Evolutionary conservation across 2,888 invertebrate genomes (phyloP).

Genomic region (Nasonovia ribisnigri): DNA sequence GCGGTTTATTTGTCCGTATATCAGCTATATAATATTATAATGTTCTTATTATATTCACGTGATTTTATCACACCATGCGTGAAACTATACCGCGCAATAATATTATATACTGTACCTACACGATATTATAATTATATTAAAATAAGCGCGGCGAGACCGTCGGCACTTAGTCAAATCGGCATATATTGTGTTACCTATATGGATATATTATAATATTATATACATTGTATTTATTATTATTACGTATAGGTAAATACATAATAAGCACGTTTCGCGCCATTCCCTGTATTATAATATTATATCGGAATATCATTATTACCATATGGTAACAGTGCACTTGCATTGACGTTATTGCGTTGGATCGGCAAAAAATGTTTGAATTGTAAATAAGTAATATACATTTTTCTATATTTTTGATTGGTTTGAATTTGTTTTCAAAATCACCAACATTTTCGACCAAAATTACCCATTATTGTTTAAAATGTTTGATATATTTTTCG

Average conservation of each 20-base stretch:
- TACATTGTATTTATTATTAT: neutral
- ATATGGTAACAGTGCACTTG: too few species aligned
- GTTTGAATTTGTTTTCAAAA: neutral
- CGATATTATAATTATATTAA: neutral
- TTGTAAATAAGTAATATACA: neutral
- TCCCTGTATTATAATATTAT: neutral
- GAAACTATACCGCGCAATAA: neutral
- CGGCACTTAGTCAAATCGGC: neutral
- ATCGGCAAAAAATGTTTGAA: neutral
- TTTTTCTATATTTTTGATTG: neutral
- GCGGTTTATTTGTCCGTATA: neutral
- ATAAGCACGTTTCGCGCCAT: neutral
- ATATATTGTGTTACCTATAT: neutral
- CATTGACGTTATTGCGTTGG: neutral
- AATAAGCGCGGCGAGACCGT: neutral
- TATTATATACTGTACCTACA: neutral
- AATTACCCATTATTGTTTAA: neutral
- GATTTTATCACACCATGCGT: neutral
- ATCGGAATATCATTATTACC: neutral
- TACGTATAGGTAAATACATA: neutral
- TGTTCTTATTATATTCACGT: neutral
- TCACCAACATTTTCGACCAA: neutral
- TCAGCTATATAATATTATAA: neutral
- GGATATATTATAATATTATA: neutral
- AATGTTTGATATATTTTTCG: neutral